Conservation (phyloP, 2,797 vertebrate genomes). For the Momotus momota region DNA sequence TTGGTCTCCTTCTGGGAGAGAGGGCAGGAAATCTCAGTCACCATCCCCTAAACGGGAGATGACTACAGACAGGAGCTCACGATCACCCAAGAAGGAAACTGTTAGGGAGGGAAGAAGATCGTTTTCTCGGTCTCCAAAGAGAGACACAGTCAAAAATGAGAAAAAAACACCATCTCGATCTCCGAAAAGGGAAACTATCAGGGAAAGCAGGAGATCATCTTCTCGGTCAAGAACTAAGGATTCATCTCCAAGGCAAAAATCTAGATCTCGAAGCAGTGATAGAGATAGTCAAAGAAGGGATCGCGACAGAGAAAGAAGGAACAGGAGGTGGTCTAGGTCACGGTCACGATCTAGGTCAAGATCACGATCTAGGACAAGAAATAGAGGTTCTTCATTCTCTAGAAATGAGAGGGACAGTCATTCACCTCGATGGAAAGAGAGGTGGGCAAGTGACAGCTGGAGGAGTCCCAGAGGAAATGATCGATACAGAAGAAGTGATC, state of each 20-base stretch:
- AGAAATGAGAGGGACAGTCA: conserved; percentile 81
- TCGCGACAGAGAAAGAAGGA: conserved; percentile 78
- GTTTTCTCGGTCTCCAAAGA: conserved; percentile 85
- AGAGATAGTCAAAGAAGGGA: conserved; percentile 81
- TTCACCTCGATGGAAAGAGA: conserved; percentile 89
- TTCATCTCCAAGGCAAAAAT: conserved; percentile 78
- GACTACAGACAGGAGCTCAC: conserved; percentile 59
- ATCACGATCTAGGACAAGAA: conserved; percentile 83
- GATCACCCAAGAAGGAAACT: conserved; percentile 71
- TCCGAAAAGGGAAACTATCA: conserved; percentile 82
- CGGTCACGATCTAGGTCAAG: conserved; percentile 86
- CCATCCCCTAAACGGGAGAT: conserved; percentile 76
- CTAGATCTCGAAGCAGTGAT: conserved; percentile 85
- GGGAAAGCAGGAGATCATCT: conserved; percentile 76
- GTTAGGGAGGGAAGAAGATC: conserved; percentile 58
- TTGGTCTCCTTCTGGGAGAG: conserved; percentile 89
- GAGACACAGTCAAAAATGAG: conserved; percentile 78
- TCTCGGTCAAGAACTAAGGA: conserved; percentile 75
- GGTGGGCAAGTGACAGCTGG: conserved; percentile 84
- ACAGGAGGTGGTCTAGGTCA: conserved; percentile 84
- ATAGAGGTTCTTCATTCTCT: conserved; percentile 76
- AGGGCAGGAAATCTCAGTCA: conserved; percentile 84
- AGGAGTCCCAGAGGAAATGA: conserved; percentile 82
- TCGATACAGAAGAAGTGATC: conserved; percentile 82
- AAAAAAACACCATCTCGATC: conserved; percentile 83